A percentile compares a stretch with the other conserved stretches of the same genome.
These are phyloP conservation scores for Pedionomus torquatus DNA, from an alignment of 2,113 vertebrate species.

Conservation along the genomic window DNA sequence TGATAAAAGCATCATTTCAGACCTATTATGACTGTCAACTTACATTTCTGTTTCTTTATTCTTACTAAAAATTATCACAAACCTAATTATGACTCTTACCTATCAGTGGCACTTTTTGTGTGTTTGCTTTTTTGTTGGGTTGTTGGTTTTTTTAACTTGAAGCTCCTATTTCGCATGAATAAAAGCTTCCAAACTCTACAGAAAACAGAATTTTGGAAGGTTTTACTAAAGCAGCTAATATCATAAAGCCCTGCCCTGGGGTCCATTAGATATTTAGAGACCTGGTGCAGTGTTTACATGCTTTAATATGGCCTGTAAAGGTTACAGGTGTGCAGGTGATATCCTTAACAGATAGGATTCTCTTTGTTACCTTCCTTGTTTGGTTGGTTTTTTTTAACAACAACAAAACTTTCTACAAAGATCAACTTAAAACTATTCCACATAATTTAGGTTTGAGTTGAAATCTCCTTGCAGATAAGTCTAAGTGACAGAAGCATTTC, in stretches of 20 bases:
- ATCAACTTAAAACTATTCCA: background rate
- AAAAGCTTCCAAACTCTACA: background rate
- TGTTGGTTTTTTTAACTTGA: background rate
- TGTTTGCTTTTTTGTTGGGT: background rate
- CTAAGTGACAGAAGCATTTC: constrained; percentile 14
- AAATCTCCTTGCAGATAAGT: background rate
- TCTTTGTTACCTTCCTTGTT: background rate
- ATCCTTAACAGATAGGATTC: background rate
- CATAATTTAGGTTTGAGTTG: background rate
- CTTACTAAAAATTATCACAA: background rate
- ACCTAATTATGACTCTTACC: background rate
- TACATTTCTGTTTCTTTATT: background rate
- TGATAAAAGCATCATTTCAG: background rate
- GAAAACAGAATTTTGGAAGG: background rate
- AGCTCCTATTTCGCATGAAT: background rate
- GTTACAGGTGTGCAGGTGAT: background rate
- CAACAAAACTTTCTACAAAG: background rate
- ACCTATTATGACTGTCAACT: background rate
- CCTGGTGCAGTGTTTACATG: background rate
- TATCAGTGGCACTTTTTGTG: background rate
- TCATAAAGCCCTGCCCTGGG: background rate
- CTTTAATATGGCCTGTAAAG: background rate
- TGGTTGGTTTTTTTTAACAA: background rate
- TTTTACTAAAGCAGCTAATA: background rate
- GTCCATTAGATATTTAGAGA: background rate